Evolutionary conservation across 2,797 vertebrate species (phyloP).

Genomic region (Malurus splendens): DNA sequence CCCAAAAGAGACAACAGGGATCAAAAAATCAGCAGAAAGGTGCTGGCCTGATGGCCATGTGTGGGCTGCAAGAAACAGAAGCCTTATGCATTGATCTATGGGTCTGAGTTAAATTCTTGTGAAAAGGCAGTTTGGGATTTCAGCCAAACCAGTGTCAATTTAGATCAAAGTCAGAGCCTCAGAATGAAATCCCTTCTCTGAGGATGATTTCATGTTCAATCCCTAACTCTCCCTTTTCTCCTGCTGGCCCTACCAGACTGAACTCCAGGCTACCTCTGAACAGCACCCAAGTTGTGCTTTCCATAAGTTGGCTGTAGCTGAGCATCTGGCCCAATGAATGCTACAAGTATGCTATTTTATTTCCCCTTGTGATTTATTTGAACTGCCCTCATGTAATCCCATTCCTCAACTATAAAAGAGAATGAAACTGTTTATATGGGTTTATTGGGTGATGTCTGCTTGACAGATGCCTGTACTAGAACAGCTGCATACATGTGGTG

Average conservation of each 20-base stretch:
- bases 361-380: constrained; percentile 69
- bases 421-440: constrained; percentile 66
- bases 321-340: constrained; percentile 53
- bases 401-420: constrained; percentile 71
- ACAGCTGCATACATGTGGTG: constrained; percentile 56
- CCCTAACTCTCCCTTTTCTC: neutral
- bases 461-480: constrained; percentile 73
- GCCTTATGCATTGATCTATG: neutral
- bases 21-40: neutral
- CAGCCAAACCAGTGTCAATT: neutral
- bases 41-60: neutral
- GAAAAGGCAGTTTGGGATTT: neutral
- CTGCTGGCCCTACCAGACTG: neutral
- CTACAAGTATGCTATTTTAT: constrained; percentile 54
- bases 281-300: neutral
- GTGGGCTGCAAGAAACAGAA: neutral
- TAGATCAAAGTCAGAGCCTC: neutral
- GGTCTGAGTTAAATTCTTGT: neutral
- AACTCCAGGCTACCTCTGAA: constrained; percentile 34
- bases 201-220: neutral
- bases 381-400: constrained; percentile 68
- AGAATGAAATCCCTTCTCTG: neutral
- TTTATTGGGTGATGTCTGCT: constrained; percentile 70
- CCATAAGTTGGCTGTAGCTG: neutral
- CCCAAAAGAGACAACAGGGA: neutral